Evolutionary conservation across 2,888 invertebrate species (phyloP).

Genomic region (Rhingia campestris): DNA sequence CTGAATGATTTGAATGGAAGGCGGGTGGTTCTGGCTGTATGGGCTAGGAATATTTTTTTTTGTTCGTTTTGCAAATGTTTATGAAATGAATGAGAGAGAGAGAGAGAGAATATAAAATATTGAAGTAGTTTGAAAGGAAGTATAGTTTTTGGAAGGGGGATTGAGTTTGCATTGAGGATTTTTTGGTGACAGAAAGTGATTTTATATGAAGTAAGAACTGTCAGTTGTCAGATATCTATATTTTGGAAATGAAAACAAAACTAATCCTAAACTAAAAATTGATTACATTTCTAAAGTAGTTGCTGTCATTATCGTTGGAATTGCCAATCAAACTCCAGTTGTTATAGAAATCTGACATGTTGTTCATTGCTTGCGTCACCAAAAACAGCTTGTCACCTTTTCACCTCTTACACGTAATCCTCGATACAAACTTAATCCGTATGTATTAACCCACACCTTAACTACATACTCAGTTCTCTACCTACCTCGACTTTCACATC

Average conservation of each 20-base stretch:
- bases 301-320: no score
- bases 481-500: slow-evolving; percentile 82
- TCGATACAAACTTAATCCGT: not conserved
- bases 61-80: slow-evolving; percentile 13
- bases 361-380: not conserved
- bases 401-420: not conserved
- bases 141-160: not conserved
- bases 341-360: not conserved
- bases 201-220: not conserved
- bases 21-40: slow-evolving; percentile 79
- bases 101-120: slow-evolving; percentile 14
- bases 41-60: slow-evolving; percentile 72
- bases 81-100: slow-evolving; percentile 34
- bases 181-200: not conserved
- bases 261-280: no score
- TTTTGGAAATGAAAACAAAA: no score
- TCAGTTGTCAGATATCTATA: no score
- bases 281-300: no score
- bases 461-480: slow-evolving; percentile 26
- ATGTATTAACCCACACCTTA: not conserved
- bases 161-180: not conserved
- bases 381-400: no score
- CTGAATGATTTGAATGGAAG: slow-evolving; percentile 79
- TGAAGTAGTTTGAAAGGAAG: not conserved
- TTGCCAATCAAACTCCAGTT: no score